Evolutionary conservation across 2,888 invertebrate genomes (phyloP), one percentile per base, ranked within the genome.

Genomic region (Protophormia terraenovae): DNA sequence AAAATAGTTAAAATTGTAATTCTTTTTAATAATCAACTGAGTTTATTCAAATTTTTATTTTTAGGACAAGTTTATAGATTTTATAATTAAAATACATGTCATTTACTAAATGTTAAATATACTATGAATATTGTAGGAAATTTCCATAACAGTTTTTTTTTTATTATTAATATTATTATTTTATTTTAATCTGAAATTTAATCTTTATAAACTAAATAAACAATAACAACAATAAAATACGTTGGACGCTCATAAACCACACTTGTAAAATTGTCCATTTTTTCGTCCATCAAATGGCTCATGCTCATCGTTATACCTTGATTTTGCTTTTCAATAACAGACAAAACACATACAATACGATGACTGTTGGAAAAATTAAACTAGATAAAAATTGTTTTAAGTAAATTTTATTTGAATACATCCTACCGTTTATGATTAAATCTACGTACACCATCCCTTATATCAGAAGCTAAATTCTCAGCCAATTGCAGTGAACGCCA

Each of bases 251-350:
- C 93, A 77, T 90, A 91, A 32, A 91, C 88, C 67, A 90, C 88
- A 84, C 90, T 92, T 0, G 91, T 89, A 73, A 91, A 93, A 87
- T 93, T 93, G 84, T 93, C 93, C 60, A 89, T 88, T 87, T 89
- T 90, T 53, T 91, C 89, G 83, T 93, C 92, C 90, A 93, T 89
- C 67, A 92, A 77, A 87, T 92, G 91, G 41, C 88, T 89, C 92
- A 93, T 92, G 77, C 92, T 89, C 81, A 90, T 90, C 67, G 89
- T 89, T 78, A 92, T 87, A 47, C 92, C 92, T 85, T 91, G 93
- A 78, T 92, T 91, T 79, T 91, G 91, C 84, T 92, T 93, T 87
- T 93, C 93, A 50, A 92, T 90, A 47, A 93, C 88, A 7, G 93
- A 90, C 62, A 93, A 83, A 50, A 92, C 88, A 50, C 92, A 92